These are phyloP conservation scores for Monopis laevigella DNA, from an alignment of 2,888 invertebrate species.

Conservation along the genomic window DNA sequence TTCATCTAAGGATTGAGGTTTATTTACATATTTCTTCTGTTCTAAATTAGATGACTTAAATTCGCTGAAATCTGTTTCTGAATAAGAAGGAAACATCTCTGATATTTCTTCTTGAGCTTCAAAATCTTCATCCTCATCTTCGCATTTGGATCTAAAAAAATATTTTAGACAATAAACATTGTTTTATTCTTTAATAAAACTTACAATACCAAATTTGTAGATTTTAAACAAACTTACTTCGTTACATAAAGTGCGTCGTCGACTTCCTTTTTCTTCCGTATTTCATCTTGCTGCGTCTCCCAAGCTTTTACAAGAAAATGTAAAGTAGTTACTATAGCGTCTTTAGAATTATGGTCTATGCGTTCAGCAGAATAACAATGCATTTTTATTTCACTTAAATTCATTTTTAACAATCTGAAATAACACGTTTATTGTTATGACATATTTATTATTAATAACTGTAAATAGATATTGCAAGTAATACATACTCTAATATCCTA, in stretches of 20 bases:
- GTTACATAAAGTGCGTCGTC: conserved; percentile 81
- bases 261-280: conserved; percentile 73
- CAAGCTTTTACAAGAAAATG: conserved; percentile 74
- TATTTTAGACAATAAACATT: too few relatives aligned
- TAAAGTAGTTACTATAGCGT: conserved; percentile 62
- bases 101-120: conserved; percentile 71
- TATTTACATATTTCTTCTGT: conserved; percentile 37
- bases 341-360: conserved; percentile 46
- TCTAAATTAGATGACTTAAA: conserved; percentile 65
- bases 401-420: conserved; percentile 72
- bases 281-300: conserved; percentile 78
- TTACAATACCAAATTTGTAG: too few relatives aligned
- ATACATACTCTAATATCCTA: conserved; percentile 61
- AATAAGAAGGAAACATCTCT: conserved; percentile 75
- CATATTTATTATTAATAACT: too few relatives aligned
- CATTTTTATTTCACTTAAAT: conserved; percentile 75
- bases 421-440: too few relatives aligned
- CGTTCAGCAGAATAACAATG: conserved; percentile 63
- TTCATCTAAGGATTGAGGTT: conserved; percentile 21
- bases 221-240: conserved; percentile 67
- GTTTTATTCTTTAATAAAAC: too few relatives aligned
- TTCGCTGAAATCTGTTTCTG: conserved; percentile 76
- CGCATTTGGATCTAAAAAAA: conserved; percentile 67
- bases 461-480: background rate
- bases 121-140: conserved; percentile 75